These are phyloP conservation scores for Ictalurus furcatus DNA, from an alignment of 2,113 vertebrate species.

Conservation along the genomic window DNA sequence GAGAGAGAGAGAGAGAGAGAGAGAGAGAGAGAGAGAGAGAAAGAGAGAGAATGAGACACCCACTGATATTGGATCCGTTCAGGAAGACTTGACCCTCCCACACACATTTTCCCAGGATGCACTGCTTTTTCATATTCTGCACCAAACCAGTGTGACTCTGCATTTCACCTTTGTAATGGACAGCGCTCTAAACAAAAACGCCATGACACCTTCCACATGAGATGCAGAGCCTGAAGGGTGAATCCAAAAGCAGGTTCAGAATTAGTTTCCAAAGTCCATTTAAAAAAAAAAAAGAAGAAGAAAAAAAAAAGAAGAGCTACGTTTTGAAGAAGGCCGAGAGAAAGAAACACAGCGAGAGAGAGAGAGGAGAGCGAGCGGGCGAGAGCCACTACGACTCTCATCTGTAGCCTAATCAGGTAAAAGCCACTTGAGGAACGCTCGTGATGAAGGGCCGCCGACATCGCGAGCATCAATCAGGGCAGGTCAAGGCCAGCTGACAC, in stretches of 20 bases:
- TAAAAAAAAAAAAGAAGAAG: background rate
- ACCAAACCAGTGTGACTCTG: background rate
- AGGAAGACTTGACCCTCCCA: slow-evolving; percentile 5
- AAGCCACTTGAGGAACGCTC: slow-evolving; percentile 46
- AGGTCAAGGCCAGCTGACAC: slow-evolving; percentile 31
- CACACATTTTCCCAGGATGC: background rate
- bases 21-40: background rate
- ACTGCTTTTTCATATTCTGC: background rate
- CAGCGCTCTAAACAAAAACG: slow-evolving; percentile 19
- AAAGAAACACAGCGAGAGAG: slow-evolving; percentile 40
- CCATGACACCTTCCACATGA: background rate
- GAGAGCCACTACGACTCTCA: slow-evolving; percentile 27
- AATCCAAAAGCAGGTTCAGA: background rate
- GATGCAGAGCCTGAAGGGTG: background rate
- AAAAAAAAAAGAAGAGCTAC: no score
- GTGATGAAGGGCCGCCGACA: slow-evolving; percentile 16
- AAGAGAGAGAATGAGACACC: background rate
- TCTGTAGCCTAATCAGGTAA: slow-evolving; percentile 49
- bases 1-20: no score
- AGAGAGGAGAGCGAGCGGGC: slow-evolving; percentile 1
- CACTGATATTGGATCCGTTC: background rate
- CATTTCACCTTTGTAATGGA: background rate
- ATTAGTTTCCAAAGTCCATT: background rate
- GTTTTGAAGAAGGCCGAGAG: slow-evolving; percentile 45
- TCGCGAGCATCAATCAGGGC: slow-evolving; percentile 21